Percentiles rank a stretch among this genome's conserved stretches.
These are phyloP conservation scores for Nomada lathburiana DNA, from an alignment of 2,888 invertebrate genomes.

Conservation along the genomic window DNA sequence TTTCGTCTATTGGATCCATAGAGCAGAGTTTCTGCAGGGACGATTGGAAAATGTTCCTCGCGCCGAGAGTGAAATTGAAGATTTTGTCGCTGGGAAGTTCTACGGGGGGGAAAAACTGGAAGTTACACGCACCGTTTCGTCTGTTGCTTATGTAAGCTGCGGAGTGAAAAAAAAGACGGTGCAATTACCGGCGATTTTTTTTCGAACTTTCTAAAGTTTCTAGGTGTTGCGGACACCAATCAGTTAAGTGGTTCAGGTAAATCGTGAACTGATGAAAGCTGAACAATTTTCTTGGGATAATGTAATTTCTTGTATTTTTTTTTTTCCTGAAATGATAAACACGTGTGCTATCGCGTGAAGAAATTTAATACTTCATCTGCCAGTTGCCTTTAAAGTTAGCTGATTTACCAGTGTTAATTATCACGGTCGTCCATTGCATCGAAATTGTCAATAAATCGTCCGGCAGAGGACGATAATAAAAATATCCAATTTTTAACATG, in stretches of 20 bases:
- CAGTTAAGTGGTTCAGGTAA: not conserved
- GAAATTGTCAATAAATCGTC: too few relatives aligned
- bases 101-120: slow-evolving; percentile 24
- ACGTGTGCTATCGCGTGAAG: too few relatives aligned
- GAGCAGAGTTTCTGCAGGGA: not conserved
- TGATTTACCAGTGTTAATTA: too few relatives aligned
- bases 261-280: slow-evolving; percentile 17
- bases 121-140: slow-evolving; percentile 12
- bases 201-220: slow-evolving; percentile 43
- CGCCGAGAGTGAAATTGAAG: slow-evolving; percentile 42
- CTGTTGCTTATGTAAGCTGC: slow-evolving; percentile 38
- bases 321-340: too few relatives aligned
- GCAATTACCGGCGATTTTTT: slow-evolving; percentile 45
- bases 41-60: slow-evolving; percentile 6
- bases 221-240: slow-evolving; percentile 8
- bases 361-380: too few relatives aligned
- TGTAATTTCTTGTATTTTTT: not conserved
- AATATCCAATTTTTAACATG: too few relatives aligned
- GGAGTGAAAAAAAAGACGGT: slow-evolving; percentile 25
- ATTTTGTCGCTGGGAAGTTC: slow-evolving; percentile 5
- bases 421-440: too few relatives aligned
- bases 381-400: too few relatives aligned
- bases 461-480: too few relatives aligned
- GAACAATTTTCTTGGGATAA: not conserved
- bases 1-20: not conserved